Evolutionary conservation across 1,140 invertebrate species (phyloP), one percentile per base, ranked within the genome.

Genomic region (Pseudobourletiella spinata): DNA sequence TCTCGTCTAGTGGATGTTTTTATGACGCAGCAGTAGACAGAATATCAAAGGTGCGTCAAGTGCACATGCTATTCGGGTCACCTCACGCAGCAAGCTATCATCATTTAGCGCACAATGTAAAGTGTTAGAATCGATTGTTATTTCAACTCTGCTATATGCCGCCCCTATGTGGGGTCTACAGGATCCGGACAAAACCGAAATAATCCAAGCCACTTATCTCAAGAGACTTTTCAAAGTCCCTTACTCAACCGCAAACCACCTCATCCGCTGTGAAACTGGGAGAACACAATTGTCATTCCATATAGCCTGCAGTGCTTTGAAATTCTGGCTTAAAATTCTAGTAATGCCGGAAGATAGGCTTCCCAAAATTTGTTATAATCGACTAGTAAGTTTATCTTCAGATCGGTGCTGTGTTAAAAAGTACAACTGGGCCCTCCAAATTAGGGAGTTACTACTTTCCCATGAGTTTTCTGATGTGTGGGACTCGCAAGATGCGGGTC

Each of bases 151-250:
- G 2, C n/a, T 30, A 2, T 51, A 60, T 50, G 28, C 15, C 2
- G 24, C n/a, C n/a, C 26, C 18, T 4, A 32, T 60, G 4, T 60
- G 58, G 58, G 59, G 51, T 11, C 3, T 57, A 6, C 22, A 18
- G 11, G 14, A 22, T 39, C 15, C 57, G 2, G 51, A 61, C 20
- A 44, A 14, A 11, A 16, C 57, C 3, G 39, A 39, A 28, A 6
- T 22, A 2, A 29, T 61, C 18, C 59, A 61, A 58, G 42, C n/a
- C 22, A 30, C 18, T 8, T 61, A 56, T 26, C 15, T 61, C 3
- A 57, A 50, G 25, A 43, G 16, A 44, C n/a, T 43, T 18, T 43
- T 43, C 20, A 25, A 16, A 3, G 26, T 43, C 24, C 22, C 32
- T 16, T n/a, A 25, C 6, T 22, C 16, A 2, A 58, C 56, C 14